Percentiles rank a stretch among this genome's conserved stretches.
These are phyloP conservation scores for Corythaeola cristata DNA, from an alignment of 2,113 vertebrate genomes.

Conservation along the genomic window DNA sequence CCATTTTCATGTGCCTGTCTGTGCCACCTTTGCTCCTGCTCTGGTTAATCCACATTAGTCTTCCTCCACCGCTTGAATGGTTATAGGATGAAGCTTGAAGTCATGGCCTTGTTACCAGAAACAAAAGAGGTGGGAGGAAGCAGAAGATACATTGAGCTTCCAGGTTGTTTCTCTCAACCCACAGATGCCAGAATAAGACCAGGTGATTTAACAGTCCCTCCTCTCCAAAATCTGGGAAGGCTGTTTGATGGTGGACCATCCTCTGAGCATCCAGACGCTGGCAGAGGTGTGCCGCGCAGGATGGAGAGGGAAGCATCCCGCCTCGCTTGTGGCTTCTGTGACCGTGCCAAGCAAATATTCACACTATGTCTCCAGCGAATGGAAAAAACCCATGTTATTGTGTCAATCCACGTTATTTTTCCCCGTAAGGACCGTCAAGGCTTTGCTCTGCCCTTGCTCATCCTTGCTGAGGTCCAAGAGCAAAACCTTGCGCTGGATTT, in stretches of 20 bases:
- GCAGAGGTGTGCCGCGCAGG: accelerated
- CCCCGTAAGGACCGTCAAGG: neutral
- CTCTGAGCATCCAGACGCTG: neutral
- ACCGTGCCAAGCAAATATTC: neutral
- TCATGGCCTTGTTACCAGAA: neutral
- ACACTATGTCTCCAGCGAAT: neutral
- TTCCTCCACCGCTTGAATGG: neutral
- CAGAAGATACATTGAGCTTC: neutral
- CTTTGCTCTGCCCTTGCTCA: neutral
- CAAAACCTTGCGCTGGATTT: neutral
- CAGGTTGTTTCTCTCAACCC: neutral
- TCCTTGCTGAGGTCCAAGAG: neutral
- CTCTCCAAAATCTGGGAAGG: neutral
- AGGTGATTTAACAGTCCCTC: neutral
- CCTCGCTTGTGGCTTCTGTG: neutral
- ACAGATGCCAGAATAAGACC: neutral
- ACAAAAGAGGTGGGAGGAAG: neutral
- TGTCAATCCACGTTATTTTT: accelerated
- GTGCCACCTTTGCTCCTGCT: neutral
- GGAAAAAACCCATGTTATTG: neutral
- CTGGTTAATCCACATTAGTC: neutral
- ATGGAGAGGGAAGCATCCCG: neutral
- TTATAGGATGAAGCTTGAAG: neutral
- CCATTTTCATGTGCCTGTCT: accelerated
- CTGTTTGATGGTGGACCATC: neutral